Conservation (phyloP, 1,140 invertebrate species). For the Anoplolepis gracilipes region DNA sequence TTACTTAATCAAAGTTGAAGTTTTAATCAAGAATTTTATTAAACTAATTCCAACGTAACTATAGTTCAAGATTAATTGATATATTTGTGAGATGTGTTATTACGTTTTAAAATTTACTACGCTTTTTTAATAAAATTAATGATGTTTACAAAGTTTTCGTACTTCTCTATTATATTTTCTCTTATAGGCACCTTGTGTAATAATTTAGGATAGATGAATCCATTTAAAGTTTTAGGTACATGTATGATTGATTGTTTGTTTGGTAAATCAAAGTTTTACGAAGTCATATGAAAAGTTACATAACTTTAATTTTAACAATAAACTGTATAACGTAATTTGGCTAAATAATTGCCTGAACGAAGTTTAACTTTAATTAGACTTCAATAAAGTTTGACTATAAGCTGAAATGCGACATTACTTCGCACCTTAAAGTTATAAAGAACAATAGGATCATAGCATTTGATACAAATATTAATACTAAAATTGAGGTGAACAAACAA, state of each 20-base stretch:
- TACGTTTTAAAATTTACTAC: not conserved
- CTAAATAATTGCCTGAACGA: not conserved
- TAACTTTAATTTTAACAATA: not conserved
- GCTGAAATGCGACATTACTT: not conserved
- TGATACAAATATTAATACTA: not conserved
- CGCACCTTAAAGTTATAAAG: conserved; percentile 12
- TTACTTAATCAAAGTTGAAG: not conserved
- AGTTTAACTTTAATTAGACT: conserved; percentile 7
- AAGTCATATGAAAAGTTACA: not conserved
- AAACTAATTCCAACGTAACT: not conserved
- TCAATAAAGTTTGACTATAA: not conserved
- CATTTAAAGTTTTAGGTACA: not conserved
- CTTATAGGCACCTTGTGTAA: not conserved
- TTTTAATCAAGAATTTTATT: not conserved
- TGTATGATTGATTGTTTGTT: not conserved
- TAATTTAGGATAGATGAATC: conserved; percentile 28
- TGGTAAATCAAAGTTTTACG: not conserved
- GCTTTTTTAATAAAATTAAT: conserved; percentile 13
- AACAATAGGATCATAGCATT: conserved; percentile 6
- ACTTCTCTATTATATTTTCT: not conserved
- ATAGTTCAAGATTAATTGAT: conserved; percentile 12
- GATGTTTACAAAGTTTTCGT: not conserved
- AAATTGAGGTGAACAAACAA: not conserved
- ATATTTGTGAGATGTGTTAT: not conserved
- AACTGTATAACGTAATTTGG: not conserved